phyloP scores from a whole-genome alignment of 2,113 vertebrate genomes.

The Ptyas mucosa region DNA sequence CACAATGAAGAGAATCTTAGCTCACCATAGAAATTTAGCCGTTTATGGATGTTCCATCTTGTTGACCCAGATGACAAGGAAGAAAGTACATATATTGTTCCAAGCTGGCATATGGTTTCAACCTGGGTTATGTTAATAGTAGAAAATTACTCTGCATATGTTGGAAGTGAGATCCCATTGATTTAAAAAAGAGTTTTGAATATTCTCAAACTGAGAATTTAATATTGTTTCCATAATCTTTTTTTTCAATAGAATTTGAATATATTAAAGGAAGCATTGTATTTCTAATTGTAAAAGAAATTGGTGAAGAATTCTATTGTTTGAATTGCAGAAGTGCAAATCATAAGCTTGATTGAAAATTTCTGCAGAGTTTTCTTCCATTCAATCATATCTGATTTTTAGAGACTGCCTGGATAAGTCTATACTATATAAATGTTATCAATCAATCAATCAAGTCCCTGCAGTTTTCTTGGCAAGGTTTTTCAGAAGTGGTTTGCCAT shows the following conservation, averaged over 20 bases:
- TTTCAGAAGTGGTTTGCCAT: not conserved
- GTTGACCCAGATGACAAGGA: no score
- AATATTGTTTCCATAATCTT: not conserved
- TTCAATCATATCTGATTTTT: not conserved
- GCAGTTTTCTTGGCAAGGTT: not conserved
- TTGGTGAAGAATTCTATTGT: conserved; percentile 17
- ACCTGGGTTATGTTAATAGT: not conserved
- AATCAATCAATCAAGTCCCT: not conserved
- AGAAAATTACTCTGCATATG: not conserved
- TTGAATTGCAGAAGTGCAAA: not conserved
- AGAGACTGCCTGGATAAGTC: not conserved
- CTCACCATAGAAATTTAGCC: not conserved
- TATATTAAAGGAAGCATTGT: not conserved
- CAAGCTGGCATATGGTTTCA: not conserved
- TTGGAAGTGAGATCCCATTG: not conserved
- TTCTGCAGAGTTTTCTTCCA: not conserved
- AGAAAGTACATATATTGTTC: not conserved
- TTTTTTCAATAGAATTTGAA: not conserved
- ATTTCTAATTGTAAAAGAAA: not conserved
- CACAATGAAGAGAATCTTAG: not conserved
- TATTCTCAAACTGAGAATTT: not conserved
- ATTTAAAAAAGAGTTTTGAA: not conserved
- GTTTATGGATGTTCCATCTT: not conserved
- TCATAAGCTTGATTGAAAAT: not conserved
- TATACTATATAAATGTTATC: not conserved